phyloP scores from a whole-genome alignment of 2,888 invertebrate genomes.

The Thereva unica region DNA sequence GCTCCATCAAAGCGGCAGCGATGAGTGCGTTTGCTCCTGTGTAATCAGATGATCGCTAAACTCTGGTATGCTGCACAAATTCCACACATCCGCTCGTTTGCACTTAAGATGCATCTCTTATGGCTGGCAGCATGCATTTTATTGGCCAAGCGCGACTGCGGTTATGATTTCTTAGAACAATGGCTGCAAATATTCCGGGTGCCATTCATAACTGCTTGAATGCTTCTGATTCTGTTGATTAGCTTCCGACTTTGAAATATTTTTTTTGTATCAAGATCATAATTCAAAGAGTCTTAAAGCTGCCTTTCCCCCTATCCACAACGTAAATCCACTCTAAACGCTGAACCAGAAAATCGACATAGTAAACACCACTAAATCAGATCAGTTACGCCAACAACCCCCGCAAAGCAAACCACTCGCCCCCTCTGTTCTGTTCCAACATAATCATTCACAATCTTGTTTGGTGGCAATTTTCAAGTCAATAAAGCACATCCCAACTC shows the following conservation, averaged over 20 bases:
- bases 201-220: not conserved
- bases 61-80: conserved; percentile 26
- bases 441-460: conserved; percentile 32
- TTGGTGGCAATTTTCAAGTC: conserved; percentile 34
- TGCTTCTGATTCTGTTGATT: too few species aligned
- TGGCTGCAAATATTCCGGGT: conserved; percentile 1
- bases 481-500: conserved; percentile 17
- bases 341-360: not conserved
- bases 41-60: conserved; percentile 27
- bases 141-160: not conserved
- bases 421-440: not conserved
- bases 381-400: conserved; percentile 7
- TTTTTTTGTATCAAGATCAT: too few species aligned
- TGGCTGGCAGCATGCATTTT: conserved; percentile 22
- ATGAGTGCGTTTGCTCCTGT: conserved; percentile 10
- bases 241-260: too few species aligned
- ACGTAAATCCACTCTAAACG: not conserved
- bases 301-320: not conserved
- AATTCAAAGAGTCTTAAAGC: not conserved
- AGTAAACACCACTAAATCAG: conserved; percentile 24
- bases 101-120: conserved; percentile 21
- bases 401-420: not conserved
- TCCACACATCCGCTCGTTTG: conserved; percentile 26
- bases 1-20: conserved; percentile 4
- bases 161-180: conserved; percentile 19